Percentiles rank a stretch among this genome's conserved stretches.
phyloP scores from a whole-genome alignment of 2,113 vertebrate species.

The Ceyx melanurus region DNA sequence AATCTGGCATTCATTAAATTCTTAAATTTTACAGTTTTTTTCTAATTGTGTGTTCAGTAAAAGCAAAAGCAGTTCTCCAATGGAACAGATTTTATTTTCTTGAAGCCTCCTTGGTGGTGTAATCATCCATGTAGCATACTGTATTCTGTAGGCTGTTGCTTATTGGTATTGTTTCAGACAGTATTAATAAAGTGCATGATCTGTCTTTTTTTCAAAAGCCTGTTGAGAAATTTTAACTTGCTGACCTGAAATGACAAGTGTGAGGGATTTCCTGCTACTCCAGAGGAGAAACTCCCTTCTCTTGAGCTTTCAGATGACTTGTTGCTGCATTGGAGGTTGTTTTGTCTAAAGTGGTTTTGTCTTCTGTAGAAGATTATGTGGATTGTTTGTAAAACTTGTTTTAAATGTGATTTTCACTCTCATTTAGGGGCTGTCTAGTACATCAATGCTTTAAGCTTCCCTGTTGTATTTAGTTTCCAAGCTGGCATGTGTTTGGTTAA shows the following conservation, averaged over 20 bases:
- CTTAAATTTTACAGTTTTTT: conserved; percentile 62
- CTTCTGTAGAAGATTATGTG: conserved; percentile 60
- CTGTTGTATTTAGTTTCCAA: conserved; percentile 62
- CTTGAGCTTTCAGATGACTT: conserved; percentile 68
- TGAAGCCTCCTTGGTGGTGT: conserved; percentile 32
- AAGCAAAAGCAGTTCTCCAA: conserved; percentile 24
- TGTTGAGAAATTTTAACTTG: neutral
- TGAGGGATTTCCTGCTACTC: neutral
- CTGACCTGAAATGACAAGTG: neutral
- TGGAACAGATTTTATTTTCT: conserved; percentile 60
- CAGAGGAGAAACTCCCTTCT: conserved; percentile 7
- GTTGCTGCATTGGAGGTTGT: conserved; percentile 51
- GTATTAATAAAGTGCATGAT: conserved; percentile 63
- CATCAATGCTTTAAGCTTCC: conserved; percentile 73
- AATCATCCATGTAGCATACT: conserved; percentile 45
- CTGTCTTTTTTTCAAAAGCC: conserved; percentile 52
- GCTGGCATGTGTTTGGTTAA: conserved; percentile 65
- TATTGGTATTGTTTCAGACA: conserved; percentile 60
- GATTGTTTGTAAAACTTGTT: conserved; percentile 56
- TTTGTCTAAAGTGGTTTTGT: conserved; percentile 33
- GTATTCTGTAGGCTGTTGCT: conserved; percentile 62
- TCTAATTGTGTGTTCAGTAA: conserved; percentile 44
- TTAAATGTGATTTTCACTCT: conserved; percentile 64
- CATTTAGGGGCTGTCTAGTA: conserved; percentile 69
- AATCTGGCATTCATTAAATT: conserved; percentile 55